Evolutionary conservation across 2,113 vertebrate genomes (phyloP), one percentile per base, ranked within the genome.

Genomic region (Grallaria varia): DNA sequence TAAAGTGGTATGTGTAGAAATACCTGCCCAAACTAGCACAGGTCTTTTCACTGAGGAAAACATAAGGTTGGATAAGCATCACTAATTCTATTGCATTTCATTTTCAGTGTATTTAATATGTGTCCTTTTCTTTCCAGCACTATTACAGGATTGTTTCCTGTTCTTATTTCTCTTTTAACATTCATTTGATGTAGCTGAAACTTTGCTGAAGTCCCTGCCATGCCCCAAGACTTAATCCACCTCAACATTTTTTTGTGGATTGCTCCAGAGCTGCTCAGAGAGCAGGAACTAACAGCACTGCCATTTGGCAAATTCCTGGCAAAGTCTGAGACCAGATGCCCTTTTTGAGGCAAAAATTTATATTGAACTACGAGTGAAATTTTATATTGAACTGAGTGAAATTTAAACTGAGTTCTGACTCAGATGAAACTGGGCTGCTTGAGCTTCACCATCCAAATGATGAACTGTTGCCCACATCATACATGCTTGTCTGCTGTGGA

Each of bases 401-500:
- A 84, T 86, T 66, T 71, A n/a, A 77, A 78, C 27, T 35, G 64
- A 14, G 6, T 44, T 90, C 79, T 78, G 66, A 30, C n/a, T 78
- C 27, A 59, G 63, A 30, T 1, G 0, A 82, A 82, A 42, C 12
- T 33, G 8, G 21, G 14, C 33, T 64, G 5, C 59, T 63, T 87
- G 50, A 73, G 47, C 67, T 92, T 67, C 14, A 8, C 21, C 14
- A 9, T 62, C 4, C 0, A 27, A 24, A 35, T 3, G 6, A 62
- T 13, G 28, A 69, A 42, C 21, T 2, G 1, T 9, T 71, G 16
- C 58, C 37, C 52, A 35, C 0, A 0, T 42, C 24, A 71, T 0
- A 0, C 1, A 0, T 10, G 16, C 77, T 66, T 77, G 12, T 50
- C 12, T 50, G 17, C 6, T 9, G 9, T 8, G 5, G 12, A 39